phyloP scores from a whole-genome alignment of 2,113 vertebrate genomes.

The Varanus komodoensis region DNA sequence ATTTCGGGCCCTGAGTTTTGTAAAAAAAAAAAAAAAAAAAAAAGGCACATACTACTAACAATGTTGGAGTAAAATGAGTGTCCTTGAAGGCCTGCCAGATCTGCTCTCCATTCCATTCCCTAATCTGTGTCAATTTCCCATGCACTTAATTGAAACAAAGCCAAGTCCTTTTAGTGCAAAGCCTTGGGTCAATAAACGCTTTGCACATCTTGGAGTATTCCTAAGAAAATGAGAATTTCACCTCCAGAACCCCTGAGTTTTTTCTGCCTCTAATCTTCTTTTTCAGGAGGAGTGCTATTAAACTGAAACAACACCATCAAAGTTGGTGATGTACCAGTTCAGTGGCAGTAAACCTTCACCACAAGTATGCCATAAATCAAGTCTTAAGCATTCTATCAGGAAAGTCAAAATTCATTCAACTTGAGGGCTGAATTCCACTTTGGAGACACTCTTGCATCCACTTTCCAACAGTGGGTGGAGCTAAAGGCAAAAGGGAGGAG shows the following conservation, averaged over 20 bases:
- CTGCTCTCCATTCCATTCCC: slow-evolving; percentile 71
- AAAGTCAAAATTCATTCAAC: too few species aligned
- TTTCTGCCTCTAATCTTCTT: slow-evolving; percentile 47
- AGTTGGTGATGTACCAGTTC: not conserved
- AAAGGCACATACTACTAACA: slow-evolving; percentile 22
- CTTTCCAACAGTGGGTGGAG: too few species aligned
- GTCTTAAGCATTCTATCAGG: not conserved
- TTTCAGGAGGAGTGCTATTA: slow-evolving; percentile 36
- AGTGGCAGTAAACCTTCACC: not conserved
- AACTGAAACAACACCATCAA: slow-evolving; percentile 52
- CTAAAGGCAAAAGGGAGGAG: too few species aligned
- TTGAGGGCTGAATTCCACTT: too few species aligned
- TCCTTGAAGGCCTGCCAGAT: slow-evolving; percentile 65
- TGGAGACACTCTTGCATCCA: too few species aligned
- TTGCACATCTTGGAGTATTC: slow-evolving; percentile 76
- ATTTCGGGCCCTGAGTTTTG: slow-evolving; percentile 19
- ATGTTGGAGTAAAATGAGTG: slow-evolving; percentile 14
- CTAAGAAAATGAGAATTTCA: slow-evolving; percentile 64
- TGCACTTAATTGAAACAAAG: slow-evolving; percentile 83
- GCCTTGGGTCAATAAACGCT: slow-evolving; percentile 76
- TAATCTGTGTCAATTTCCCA: slow-evolving; percentile 91
- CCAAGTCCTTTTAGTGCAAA: slow-evolving; percentile 79
- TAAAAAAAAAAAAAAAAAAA: not conserved
- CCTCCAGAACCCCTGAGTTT: slow-evolving; percentile 55
- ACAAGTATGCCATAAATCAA: not conserved